Conservation (phyloP, 2,113 vertebrate species). For the Charadrius vociferus region DNA sequence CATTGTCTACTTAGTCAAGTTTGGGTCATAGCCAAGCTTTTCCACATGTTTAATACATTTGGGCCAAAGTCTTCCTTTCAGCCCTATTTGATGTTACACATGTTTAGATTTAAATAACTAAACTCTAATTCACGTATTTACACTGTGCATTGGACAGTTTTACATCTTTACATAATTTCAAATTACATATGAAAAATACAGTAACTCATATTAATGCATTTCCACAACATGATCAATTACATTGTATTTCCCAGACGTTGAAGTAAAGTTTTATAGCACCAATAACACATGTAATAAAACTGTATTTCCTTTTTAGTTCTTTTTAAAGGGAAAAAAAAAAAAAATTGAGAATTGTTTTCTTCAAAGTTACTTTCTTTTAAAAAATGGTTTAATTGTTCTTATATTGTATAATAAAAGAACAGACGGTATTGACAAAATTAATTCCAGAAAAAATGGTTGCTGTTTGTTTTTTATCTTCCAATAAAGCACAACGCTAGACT, state of each 20-base stretch:
- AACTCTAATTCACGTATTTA: constrained; percentile 62
- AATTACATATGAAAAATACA: constrained; percentile 73
- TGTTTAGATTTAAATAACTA: constrained; percentile 56
- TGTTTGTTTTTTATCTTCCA: constrained; percentile 60
- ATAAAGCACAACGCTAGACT: constrained; percentile 57
- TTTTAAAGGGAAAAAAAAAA: neutral
- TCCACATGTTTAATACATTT: neutral
- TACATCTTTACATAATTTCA: constrained; percentile 67
- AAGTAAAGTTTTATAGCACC: constrained; percentile 72
- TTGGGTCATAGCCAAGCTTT: neutral
- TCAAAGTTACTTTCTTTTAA: constrained; percentile 55
- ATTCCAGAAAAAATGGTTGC: constrained; percentile 44
- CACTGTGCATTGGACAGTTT: constrained; percentile 33
- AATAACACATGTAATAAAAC: constrained; percentile 75
- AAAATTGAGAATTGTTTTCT: constrained; percentile 60
- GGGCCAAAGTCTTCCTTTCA: neutral
- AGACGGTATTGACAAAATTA: constrained; percentile 73
- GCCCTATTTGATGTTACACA: neutral
- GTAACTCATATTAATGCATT: constrained; percentile 74
- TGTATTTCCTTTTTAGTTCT: constrained; percentile 67
- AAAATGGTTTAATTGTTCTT: constrained; percentile 74
- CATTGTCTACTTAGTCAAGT: neutral
- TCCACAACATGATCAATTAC: constrained; percentile 72
- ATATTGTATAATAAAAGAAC: constrained; percentile 74
- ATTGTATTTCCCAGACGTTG: constrained; percentile 62